Percentiles rank a stretch among this genome's conserved stretches.
Conservation (phyloP, 2,113 vertebrate species). For the Conger conger region DNA sequence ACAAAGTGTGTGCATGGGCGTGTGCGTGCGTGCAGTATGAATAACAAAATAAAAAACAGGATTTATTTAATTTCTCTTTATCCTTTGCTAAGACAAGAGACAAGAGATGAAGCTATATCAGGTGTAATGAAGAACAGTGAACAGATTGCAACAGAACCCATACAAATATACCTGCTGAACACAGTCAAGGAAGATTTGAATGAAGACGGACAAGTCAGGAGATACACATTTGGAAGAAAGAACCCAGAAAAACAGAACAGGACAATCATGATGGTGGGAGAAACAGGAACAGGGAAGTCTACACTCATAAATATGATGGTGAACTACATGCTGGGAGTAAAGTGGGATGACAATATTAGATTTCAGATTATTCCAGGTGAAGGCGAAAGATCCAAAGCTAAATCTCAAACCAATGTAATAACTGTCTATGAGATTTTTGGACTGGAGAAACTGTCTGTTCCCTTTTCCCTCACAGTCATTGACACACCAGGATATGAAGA, state of each 20-base stretch:
- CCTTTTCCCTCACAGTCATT: slow-evolving; percentile 31
- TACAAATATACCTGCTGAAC: slow-evolving; percentile 31
- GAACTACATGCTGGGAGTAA: slow-evolving; percentile 44
- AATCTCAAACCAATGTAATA: slow-evolving; percentile 40
- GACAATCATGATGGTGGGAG: slow-evolving; percentile 43
- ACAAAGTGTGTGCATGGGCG: too few species aligned
- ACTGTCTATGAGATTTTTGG: slow-evolving; percentile 43
- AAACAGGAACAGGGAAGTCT: slow-evolving; percentile 43
- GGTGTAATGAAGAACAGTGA: too few species aligned
- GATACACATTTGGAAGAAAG: slow-evolving; percentile 23
- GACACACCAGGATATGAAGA: slow-evolving; percentile 39
- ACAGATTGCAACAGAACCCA: slow-evolving; percentile 3
- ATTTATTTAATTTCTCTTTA: too few species aligned
- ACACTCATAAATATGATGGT: slow-evolving; percentile 44
- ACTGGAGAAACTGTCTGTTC: not conserved
- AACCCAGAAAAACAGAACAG: slow-evolving; percentile 24
- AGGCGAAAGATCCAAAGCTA: slow-evolving; percentile 23
- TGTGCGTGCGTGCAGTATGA: too few species aligned
- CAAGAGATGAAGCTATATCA: too few species aligned
- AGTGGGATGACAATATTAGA: slow-evolving; percentile 34
- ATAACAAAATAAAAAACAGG: too few species aligned
- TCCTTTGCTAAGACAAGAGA: too few species aligned
- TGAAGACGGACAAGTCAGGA: not conserved
- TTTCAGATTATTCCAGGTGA: slow-evolving; percentile 33
- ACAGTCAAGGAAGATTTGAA: not conserved